Conservation (phyloP, 2,888 invertebrate genomes). For the Phengaris arion region DNA sequence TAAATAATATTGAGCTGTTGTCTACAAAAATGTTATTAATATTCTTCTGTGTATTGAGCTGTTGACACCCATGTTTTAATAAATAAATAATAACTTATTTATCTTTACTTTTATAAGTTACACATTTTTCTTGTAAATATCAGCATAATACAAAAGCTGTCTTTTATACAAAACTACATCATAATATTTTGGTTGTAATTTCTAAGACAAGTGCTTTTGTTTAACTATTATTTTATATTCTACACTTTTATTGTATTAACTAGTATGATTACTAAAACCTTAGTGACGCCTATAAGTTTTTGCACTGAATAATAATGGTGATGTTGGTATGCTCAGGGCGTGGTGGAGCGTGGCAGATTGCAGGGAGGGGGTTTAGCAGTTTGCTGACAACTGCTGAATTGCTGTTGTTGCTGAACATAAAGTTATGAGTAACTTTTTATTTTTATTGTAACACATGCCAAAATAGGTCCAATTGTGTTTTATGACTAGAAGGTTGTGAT, state of each 20-base stretch:
- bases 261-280: not conserved
- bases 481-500: not conserved
- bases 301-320: constrained; percentile 56
- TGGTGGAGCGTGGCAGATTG: constrained; percentile 73
- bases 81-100: not conserved
- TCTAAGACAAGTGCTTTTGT: not conserved
- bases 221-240: not conserved
- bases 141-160: not conserved
- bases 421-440: constrained; percentile 79
- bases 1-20: constrained; percentile 16
- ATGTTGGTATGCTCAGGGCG: constrained; percentile 78
- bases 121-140: not conserved
- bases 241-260: not conserved
- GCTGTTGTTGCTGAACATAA: constrained; percentile 75
- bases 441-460: constrained; percentile 40
- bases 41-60: not conserved
- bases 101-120: not conserved
- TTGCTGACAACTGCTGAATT: constrained; percentile 74
- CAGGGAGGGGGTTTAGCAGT: constrained; percentile 72
- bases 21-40: constrained; percentile 1
- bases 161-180: not conserved
- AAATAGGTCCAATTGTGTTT: constrained; percentile 29
- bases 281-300: not conserved
- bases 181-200: constrained; percentile 2
- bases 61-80: not conserved